phyloP scores from a whole-genome alignment of 2,113 vertebrate genomes.

The Aix galericulata region DNA sequence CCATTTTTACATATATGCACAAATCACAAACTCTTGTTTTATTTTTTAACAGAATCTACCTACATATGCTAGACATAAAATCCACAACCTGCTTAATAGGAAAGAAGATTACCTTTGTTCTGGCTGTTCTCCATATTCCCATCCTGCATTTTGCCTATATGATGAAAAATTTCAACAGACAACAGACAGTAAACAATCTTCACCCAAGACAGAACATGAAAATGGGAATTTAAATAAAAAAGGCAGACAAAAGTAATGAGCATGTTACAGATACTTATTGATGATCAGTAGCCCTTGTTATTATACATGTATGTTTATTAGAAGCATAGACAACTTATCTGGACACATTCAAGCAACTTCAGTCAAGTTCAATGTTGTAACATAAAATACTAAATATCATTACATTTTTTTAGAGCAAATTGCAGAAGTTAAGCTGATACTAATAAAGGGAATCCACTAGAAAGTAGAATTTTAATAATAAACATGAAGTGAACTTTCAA shows the following conservation, averaged over 20 bases:
- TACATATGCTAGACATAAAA: conserved; percentile 33
- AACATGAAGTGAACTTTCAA: background rate
- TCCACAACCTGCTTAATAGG: conserved; percentile 43
- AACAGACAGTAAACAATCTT: conserved; percentile 90
- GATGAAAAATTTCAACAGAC: conserved; percentile 96
- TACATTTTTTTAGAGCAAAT: background rate
- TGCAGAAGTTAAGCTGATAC: background rate
- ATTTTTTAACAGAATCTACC: background rate
- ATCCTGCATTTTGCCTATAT: conserved; percentile 99
- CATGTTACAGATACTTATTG: background rate
- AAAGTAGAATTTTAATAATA: background rate
- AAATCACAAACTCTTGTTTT: background rate
- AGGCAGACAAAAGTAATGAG: conserved; percentile 75
- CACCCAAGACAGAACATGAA: conserved; percentile 77
- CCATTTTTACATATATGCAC: background rate
- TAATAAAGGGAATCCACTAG: background rate
- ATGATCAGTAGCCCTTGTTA: background rate
- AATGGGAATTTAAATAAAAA: conserved; percentile 76
- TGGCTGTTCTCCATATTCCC: conserved; percentile 99
- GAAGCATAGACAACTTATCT: background rate
- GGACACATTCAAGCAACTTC: background rate
- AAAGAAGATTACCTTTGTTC: conserved; percentile 97
- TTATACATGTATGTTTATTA: background rate
- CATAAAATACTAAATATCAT: background rate
- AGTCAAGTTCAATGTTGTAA: background rate